These are phyloP conservation scores for Alethe diademata DNA, from an alignment of 2,113 vertebrate genomes.

Conservation along the genomic window DNA sequence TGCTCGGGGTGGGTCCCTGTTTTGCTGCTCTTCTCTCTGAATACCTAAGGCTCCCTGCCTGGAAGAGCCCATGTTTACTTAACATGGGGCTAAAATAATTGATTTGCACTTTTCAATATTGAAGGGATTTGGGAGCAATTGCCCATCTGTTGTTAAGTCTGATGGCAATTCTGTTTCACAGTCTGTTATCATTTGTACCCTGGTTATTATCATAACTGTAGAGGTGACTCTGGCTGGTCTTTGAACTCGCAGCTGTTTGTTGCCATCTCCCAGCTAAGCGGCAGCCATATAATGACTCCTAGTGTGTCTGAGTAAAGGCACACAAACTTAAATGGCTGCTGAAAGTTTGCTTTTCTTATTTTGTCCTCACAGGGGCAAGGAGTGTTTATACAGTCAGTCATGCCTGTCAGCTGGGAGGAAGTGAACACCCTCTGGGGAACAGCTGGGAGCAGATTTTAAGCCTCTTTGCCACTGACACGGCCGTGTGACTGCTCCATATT, in stretches of 20 bases:
- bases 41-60: not conserved
- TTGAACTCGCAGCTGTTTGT: not conserved
- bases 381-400: not conserved
- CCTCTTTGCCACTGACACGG: not conserved
- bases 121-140: not conserved
- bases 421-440: conserved; percentile 1
- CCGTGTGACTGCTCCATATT: not conserved
- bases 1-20: not conserved
- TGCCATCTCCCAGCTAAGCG: not conserved
- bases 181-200: not conserved
- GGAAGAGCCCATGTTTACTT: not conserved
- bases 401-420: conserved; percentile 1
- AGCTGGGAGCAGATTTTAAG: not conserved
- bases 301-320: not conserved
- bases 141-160: not conserved
- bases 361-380: not conserved
- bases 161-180: not conserved
- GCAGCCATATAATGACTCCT: not conserved
- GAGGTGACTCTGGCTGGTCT: not conserved
- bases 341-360: not conserved
- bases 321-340: not conserved
- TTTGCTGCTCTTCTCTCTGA: not conserved
- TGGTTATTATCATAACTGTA: not conserved
- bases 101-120: not conserved
- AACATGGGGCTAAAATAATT: not conserved